Conservation (phyloP, 2,113 vertebrate species). For the Microtus montanus region DNA sequence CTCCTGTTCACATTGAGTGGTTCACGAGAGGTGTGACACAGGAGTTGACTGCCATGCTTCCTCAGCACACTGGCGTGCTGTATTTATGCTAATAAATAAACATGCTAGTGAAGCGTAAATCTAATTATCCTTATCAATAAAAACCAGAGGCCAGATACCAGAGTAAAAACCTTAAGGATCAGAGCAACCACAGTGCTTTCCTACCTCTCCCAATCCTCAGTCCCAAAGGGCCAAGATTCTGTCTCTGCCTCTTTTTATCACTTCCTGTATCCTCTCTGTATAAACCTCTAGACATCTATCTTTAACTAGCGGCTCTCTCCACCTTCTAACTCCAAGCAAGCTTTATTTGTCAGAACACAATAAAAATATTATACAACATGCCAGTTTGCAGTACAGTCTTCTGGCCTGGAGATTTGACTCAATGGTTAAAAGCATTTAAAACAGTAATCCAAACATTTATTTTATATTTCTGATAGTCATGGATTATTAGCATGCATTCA, state of each 20-base stretch:
- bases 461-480: background rate
- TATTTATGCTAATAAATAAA: background rate
- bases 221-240: too few relatives aligned
- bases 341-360: too few relatives aligned
- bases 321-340: too few relatives aligned
- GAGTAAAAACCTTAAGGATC: too few relatives aligned
- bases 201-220: too few relatives aligned
- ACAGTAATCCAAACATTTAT: background rate
- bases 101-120: background rate
- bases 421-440: background rate
- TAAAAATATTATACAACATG: background rate
- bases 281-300: too few relatives aligned
- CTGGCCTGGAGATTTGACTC: background rate
- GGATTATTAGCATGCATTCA: background rate
- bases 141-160: too few relatives aligned
- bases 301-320: too few relatives aligned
- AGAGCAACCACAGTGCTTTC: too few relatives aligned
- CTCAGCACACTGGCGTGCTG: background rate
- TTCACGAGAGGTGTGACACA: background rate
- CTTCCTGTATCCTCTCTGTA: too few relatives aligned
- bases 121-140: too few relatives aligned
- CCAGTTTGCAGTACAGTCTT: background rate
- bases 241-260: too few relatives aligned
- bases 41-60: background rate
- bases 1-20: background rate